Conservation (phyloP, 1,140 invertebrate genomes). For the Drosophila malerkotliana region DNA sequence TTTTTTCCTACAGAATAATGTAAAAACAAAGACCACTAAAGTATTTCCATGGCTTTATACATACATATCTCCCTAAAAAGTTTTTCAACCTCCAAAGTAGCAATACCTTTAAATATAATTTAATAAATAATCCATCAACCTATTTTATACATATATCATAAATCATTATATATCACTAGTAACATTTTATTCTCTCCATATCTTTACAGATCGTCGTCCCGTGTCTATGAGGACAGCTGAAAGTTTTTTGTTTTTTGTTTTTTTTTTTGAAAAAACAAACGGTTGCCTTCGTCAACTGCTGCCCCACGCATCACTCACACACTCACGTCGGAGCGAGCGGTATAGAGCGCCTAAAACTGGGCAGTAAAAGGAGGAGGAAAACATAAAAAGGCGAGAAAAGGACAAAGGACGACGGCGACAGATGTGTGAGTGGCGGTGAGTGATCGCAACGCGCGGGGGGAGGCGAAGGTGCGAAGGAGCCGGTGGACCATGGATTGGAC, state of each 20-base stretch:
- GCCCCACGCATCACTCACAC: conserved; percentile 24
- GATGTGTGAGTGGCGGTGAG: conserved; percentile 45
- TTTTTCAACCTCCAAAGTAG: too few species aligned
- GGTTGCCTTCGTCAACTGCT: conserved; percentile 13
- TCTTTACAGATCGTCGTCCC: conserved; percentile 24
- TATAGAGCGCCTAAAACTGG: neutral
- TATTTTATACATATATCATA: too few species aligned
- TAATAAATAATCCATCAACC: too few species aligned
- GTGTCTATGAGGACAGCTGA: conserved; percentile 46
- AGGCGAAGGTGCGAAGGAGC: conserved; percentile 14
- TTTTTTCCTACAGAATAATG: too few species aligned
- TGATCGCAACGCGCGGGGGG: conserved; percentile 27
- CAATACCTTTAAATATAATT: too few species aligned
- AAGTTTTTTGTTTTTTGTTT: conserved; percentile 38
- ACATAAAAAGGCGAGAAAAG: too few species aligned
- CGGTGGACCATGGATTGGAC: conserved; percentile 82
- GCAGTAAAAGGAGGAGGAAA: too few species aligned
- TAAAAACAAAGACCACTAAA: too few species aligned
- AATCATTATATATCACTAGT: neutral
- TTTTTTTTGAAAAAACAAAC: conserved; percentile 6
- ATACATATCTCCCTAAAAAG: too few species aligned
- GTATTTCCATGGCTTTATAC: too few species aligned
- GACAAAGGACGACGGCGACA: conserved; percentile 1
- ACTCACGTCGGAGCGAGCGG: conserved; percentile 24
- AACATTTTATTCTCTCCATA: neutral